phyloP scores from a whole-genome alignment of 1,140 invertebrate genomes.

The Philotrypesis tridentata region DNA sequence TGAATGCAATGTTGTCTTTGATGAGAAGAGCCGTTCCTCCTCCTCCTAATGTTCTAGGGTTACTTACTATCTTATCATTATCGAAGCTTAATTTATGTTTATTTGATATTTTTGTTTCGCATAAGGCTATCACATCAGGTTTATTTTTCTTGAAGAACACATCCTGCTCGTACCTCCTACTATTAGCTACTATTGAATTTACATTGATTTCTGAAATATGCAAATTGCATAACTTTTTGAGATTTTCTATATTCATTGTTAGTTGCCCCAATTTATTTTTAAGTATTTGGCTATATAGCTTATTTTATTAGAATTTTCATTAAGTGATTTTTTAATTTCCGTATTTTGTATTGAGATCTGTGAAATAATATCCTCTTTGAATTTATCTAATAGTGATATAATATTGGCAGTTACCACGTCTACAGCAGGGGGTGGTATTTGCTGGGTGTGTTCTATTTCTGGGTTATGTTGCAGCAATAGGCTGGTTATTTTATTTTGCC shows the following conservation, averaged over 20 bases:
- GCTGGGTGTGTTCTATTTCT: too few relatives aligned
- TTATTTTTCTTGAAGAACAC: neutral
- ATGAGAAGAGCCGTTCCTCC: constrained; percentile 5
- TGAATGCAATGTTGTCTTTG: neutral
- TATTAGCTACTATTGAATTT: neutral
- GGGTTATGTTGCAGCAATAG: too few relatives aligned
- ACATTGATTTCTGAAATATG: neutral
- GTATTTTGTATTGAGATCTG: neutral
- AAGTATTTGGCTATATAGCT: neutral
- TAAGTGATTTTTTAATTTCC: neutral
- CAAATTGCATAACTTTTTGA: neutral
- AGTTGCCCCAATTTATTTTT: neutral
- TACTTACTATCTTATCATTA: neutral
- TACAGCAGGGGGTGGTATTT: too few relatives aligned
- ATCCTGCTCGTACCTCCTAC: neutral
- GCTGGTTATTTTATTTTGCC: too few relatives aligned
- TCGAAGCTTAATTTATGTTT: neutral
- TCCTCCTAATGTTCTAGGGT: neutral
- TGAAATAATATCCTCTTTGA: too few relatives aligned
- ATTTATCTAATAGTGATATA: too few relatives aligned
- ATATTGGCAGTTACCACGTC: too few relatives aligned
- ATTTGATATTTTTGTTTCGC: neutral
- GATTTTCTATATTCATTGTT: neutral
- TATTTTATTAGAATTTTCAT: neutral
- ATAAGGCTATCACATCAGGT: neutral